These are phyloP conservation scores for Dicycla oo DNA, from an alignment of 2,888 invertebrate species.

Conservation along the genomic window DNA sequence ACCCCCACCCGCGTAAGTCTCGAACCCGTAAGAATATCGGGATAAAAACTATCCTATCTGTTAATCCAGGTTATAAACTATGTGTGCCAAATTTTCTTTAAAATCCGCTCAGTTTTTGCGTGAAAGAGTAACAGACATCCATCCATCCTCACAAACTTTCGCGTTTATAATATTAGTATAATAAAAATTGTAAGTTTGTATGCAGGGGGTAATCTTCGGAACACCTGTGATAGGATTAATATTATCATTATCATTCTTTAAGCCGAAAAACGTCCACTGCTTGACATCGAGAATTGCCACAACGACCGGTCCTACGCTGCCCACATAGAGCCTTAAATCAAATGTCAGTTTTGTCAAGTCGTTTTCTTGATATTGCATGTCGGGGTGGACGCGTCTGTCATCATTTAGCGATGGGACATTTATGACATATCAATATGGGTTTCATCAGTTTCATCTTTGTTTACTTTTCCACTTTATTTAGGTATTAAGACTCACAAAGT, in stretches of 20 bases:
- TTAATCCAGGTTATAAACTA: too few relatives aligned
- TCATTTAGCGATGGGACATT: slow-evolving; percentile 7
- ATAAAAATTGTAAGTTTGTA: background rate
- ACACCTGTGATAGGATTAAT: too few relatives aligned
- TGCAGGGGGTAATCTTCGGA: too few relatives aligned
- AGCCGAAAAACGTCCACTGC: background rate
- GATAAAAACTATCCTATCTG: too few relatives aligned
- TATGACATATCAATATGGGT: slow-evolving; percentile 3
- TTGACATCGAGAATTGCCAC: slow-evolving; percentile 12
- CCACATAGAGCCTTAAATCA: slow-evolving; percentile 24
- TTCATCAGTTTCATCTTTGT: slow-evolving; percentile 4
- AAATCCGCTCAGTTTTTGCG: too few relatives aligned
- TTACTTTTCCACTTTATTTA: background rate
- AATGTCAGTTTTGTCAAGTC: slow-evolving; percentile 21
- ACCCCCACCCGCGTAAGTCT: too few relatives aligned
- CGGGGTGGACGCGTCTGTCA: slow-evolving; percentile 32
- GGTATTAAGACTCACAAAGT: background rate
- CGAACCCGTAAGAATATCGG: too few relatives aligned
- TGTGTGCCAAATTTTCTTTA: too few relatives aligned
- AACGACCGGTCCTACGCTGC: slow-evolving; percentile 3
- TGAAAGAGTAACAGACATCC: too few relatives aligned
- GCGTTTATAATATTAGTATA: background rate
- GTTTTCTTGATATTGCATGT: slow-evolving; percentile 6
- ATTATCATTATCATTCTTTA: too few relatives aligned
- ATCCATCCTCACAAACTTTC: too few relatives aligned